Evolutionary conservation across 2,888 invertebrate genomes (phyloP), one percentile per base, ranked within the genome.

Genomic region (Limnephilus lunatus): DNA sequence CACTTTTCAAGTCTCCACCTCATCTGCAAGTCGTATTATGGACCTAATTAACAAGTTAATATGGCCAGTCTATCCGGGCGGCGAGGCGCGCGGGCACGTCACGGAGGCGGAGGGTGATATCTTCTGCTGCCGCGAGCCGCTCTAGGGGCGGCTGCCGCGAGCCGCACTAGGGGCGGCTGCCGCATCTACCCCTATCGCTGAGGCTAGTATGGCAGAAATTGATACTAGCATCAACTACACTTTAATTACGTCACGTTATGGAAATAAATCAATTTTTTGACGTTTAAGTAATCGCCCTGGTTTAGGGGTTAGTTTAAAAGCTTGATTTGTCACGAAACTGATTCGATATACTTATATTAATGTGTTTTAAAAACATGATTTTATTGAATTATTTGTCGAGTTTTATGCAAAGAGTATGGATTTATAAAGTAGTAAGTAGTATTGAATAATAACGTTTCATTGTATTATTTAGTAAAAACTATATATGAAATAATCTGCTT

Each of bases 31-130:
- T 98, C 98, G 97, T 97, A 98, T 97, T 97, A 97, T 97, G 97
- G 97, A 97, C 97, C 98, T 98, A 98, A 98, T 98, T 98, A 98
- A 97, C 98, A 98, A 98, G 98, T 98, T 97, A 97, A 97, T 98
- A 97, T 97, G 97, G 97, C 97, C 97, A 97, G 97, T 97, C 97
- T 96, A 97, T 97, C 97, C 97, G 96, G 96, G 94, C 94, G 95
- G 95, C 95, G 94, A 94, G 95, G 94, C 95, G 95, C 95, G 94
- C 94, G 94, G 94, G 94, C 94, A 94, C 94, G 53, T 53, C 87
- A 94, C 93, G 94, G 94, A 53, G 68, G 19, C 94, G 94, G 68
- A n/a, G 81, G 35, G 95, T 15, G 48, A 48, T 48, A 48, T 48
- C 48, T 48, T 14, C 48, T 90, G 93, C 94, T 94, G 94, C 94